Evolutionary conservation across 2,797 vertebrate species (phyloP).

Genomic region (Anabacerthia variegaticeps): DNA sequence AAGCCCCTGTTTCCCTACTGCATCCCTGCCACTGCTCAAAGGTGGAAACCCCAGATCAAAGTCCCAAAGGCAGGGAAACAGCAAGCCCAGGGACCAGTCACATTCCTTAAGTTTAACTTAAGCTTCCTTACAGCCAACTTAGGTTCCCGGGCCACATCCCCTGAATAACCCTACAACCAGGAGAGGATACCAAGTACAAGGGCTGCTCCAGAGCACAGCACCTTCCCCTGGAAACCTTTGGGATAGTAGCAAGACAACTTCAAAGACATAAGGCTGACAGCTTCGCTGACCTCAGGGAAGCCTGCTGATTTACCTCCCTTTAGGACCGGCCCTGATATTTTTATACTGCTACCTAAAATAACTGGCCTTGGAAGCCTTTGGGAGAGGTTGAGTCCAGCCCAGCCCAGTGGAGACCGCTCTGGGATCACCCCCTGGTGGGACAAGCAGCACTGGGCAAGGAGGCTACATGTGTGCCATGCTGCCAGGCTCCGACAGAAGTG

Average conservation of each 20-base stretch:
- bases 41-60: background rate
- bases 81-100: background rate
- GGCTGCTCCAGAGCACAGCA: background rate
- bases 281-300: background rate
- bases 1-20: background rate
- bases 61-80: background rate
- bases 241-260: background rate
- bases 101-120: background rate
- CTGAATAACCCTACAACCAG: background rate
- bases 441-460: fast-evolving
- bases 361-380: background rate
- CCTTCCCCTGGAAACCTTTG: background rate
- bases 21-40: background rate
- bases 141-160: background rate
- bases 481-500: background rate
- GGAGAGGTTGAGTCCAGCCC: background rate
- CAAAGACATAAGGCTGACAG: background rate
- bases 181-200: background rate
- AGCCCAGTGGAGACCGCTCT: background rate
- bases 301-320: background rate
- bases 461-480: fast-evolving
- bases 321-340: background rate
- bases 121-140: background rate
- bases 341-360: conserved; percentile 29
- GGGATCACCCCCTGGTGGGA: fast-evolving